Conservation (phyloP, 92 coral and sea anemone genomes). For the Parazoanthus swiftii region DNA sequence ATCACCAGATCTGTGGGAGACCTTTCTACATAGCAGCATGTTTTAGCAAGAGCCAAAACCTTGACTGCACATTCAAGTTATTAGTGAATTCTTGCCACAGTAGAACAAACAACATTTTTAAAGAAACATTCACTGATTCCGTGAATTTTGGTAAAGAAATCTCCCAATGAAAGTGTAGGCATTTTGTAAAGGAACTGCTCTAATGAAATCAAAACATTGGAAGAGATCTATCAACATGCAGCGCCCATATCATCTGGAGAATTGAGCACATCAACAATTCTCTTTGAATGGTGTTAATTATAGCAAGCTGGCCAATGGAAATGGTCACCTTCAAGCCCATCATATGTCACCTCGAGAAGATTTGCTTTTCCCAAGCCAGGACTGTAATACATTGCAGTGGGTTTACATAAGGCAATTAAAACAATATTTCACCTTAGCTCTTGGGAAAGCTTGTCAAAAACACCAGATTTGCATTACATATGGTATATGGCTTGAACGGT, state of each 20-base stretch:
- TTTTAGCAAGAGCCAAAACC: no score
- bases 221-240: neutral
- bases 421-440: conserved; percentile 25
- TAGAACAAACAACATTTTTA: neutral
- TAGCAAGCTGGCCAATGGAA: conserved; percentile 16
- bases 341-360: conserved; percentile 23
- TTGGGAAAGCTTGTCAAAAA: conserved; percentile 16
- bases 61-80: neutral
- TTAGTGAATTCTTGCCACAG: neutral
- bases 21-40: neutral
- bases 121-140: neutral
- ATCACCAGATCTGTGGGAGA: neutral
- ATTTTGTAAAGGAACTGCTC: conserved; percentile 1
- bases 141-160: neutral
- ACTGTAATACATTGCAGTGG: conserved; percentile 17
- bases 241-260: conserved; percentile 12
- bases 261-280: conserved; percentile 28
- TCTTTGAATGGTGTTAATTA: conserved; percentile 39
- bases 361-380: conserved; percentile 24
- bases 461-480: conserved; percentile 37
- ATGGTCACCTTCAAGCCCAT: conserved; percentile 17
- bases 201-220: conserved; percentile 20
- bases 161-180: neutral
- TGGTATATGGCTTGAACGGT: conserved; percentile 12
- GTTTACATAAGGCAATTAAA: conserved; percentile 40